Evolutionary conservation across 2,888 invertebrate genomes (phyloP), one percentile per base, ranked within the genome.

Genomic region (Ectemnius continuus): DNA sequence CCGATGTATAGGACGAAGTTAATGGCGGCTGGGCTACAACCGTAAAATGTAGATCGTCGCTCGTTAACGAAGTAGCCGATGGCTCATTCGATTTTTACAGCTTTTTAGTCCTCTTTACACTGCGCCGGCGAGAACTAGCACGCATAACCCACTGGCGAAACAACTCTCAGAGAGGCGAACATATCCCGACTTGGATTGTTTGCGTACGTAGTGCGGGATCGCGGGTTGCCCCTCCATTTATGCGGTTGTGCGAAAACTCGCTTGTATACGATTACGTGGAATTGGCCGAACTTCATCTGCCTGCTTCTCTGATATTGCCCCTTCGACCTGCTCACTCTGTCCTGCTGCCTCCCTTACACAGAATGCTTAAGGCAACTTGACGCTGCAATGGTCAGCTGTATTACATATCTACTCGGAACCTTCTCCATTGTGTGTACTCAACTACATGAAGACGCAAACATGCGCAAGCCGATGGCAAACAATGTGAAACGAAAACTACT

Each of bases 1-100:
- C 13, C 58, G 16, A 48, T 48, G 56, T 26, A 58, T 69, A 73
- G 61, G 68, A 62, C 63, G 67, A 28, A 61, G 61, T 73, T 69
- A 73, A 73, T 69, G 46, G 28, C 45, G 36, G 16, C 36, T 61
- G 2, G 63, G 59, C 8, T 61, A 18, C 20, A 66, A 66, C 70
- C 73, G 73, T 73, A 73, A 73, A 73, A 73, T 58, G 52, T 47
- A 73, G 70, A 70, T 73, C 73, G 65, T n/a, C 26, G 70, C 61
- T 73, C 65, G 65, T 73, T 73, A 66, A 70, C 62, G 59, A 61
- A 56, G 61, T 58, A 47, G 58, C 47, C 45, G 62, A 36, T n/a
- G 52, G 59, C 4, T 18, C 28, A 59, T 62, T 26, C 61, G 45
- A 70, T 73, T 70, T 73, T 73, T 73, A 73, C 48, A 70, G 23